Evolutionary conservation across 2,888 invertebrate genomes (phyloP).

Genomic region (Amiota minor): DNA sequence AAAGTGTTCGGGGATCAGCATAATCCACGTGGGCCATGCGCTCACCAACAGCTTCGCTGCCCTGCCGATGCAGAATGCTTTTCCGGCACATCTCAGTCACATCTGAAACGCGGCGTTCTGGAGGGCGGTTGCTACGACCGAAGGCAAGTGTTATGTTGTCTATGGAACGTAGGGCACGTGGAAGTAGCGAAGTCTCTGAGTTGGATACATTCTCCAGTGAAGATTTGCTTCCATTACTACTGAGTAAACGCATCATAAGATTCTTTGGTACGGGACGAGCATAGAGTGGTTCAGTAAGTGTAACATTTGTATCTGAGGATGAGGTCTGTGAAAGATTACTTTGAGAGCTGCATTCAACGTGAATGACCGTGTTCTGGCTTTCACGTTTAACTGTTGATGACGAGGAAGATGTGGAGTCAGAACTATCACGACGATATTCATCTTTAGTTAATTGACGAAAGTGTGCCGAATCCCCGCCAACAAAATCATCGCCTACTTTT

Average conservation of each 20-base stretch:
- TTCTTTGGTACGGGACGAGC: conserved; percentile 65
- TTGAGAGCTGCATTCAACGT: conserved; percentile 43
- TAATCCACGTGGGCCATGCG: conserved; percentile 91
- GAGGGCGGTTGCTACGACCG: conserved; percentile 63
- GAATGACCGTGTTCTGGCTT: conserved; percentile 62
- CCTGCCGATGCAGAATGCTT: conserved; percentile 80
- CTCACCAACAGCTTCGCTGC: conserved; percentile 87
- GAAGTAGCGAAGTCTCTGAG: conserved; percentile 67
- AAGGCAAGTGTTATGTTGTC: conserved; percentile 64
- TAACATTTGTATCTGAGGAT: not conserved
- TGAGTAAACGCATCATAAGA: conserved; percentile 65
- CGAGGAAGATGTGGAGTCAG: conserved; percentile 42
- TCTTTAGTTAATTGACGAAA: not conserved
- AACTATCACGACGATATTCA: conserved; percentile 52
- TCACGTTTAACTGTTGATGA: conserved; percentile 61
- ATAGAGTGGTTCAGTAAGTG: conserved; percentile 47
- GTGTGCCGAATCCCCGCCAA: conserved; percentile 38
- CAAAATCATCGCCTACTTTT: conserved; percentile 63
- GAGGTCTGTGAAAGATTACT: conserved; percentile 12
- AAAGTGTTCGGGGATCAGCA: conserved; percentile 83
- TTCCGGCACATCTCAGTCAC: conserved; percentile 71
- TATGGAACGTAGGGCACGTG: conserved; percentile 64
- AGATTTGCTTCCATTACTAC: conserved; percentile 46
- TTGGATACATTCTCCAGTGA: conserved; percentile 58
- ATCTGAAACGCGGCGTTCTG: conserved; percentile 71